These are phyloP conservation scores for Chionoecetes opilio DNA, from an alignment of 1,140 invertebrate genomes.

Conservation along the genomic window DNA sequence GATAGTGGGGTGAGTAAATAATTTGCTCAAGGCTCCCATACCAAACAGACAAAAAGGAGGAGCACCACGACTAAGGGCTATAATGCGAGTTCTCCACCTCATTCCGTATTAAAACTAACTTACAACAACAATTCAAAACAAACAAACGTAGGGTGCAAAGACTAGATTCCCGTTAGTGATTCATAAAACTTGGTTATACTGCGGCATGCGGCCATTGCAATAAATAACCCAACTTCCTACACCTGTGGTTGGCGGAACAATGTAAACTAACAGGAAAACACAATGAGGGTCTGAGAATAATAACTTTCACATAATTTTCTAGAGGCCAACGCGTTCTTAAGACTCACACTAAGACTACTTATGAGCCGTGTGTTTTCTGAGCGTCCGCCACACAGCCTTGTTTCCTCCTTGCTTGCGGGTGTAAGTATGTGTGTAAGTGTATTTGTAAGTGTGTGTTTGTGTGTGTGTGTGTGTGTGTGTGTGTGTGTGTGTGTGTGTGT, in stretches of 20 bases:
- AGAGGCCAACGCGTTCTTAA: not conserved
- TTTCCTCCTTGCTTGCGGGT: not conserved
- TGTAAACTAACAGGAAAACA: not conserved
- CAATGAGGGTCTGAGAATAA: not conserved
- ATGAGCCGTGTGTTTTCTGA: not conserved
- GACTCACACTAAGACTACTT: not conserved
- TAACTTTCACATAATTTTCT: not conserved
- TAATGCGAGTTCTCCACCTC: not conserved
- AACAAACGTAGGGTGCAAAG: not conserved
- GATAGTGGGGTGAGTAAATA: no score
- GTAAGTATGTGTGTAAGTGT: no score
- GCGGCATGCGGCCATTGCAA: not conserved
- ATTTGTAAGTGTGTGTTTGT: no score
- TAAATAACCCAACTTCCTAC: not conserved
- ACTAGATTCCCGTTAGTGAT: not conserved
- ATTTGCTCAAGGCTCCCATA: no score
- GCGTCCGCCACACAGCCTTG: no score
- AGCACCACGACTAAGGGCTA: no score
- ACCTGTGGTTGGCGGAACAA: not conserved
- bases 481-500: no score
- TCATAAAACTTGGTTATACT: conserved; percentile 6
- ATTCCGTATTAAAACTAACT: not conserved
- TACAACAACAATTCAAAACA: not conserved
- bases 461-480: no score
- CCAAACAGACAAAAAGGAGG: no score